Evolutionary conservation across 2,797 vertebrate genomes (phyloP).

Genomic region (Echiichthys vipera): DNA sequence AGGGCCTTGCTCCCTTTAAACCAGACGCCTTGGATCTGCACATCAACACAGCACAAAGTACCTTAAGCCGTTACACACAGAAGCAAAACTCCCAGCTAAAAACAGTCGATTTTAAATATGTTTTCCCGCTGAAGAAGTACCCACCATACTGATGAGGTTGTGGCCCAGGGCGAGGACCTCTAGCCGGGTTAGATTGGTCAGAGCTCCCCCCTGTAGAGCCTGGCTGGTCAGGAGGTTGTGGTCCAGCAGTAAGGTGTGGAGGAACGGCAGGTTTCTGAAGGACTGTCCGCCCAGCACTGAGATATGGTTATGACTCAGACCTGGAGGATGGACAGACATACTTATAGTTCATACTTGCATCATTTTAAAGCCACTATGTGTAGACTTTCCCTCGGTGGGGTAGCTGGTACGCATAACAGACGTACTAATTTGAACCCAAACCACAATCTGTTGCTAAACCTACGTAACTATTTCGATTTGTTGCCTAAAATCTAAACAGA

Average conservation of each 20-base stretch:
- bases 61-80: no score
- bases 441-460: no score
- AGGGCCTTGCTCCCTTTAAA: conserved; percentile 77
- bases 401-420: neutral
- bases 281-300: conserved; percentile 71
- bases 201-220: conserved; percentile 76
- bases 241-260: conserved; percentile 83
- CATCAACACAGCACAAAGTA: conserved; percentile 2
- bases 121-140: neutral
- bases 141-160: conserved; percentile 75
- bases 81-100: no score
- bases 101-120: neutral
- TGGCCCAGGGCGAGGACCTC: conserved; percentile 83
- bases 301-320: conserved; percentile 85
- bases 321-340: conserved; percentile 33
- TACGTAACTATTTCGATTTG: no score
- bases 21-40: conserved; percentile 80
- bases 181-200: conserved; percentile 79
- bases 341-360: neutral
- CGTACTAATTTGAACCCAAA: no score
- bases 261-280: conserved; percentile 79
- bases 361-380: neutral
- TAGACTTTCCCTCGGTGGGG: neutral
- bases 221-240: conserved; percentile 83
- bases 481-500: no score